A percentile compares a stretch with the other conserved stretches of the same genome.
Conservation (phyloP, 1,140 invertebrate species). For the Chlorops oryzae region DNA sequence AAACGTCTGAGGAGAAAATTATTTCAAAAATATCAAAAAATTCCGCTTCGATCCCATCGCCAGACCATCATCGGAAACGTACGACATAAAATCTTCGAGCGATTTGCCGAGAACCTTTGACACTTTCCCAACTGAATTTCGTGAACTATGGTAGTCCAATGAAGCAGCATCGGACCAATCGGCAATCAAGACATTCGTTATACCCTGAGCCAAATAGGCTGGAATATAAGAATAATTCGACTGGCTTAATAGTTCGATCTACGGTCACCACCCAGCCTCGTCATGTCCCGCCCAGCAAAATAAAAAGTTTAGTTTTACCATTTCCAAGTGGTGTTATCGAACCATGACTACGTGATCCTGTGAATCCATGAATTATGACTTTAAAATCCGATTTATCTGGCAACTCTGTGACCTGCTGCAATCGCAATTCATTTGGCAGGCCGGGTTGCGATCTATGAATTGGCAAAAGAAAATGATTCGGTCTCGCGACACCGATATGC, state of each 20-base stretch:
- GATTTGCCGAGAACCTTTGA: conserved; percentile 19
- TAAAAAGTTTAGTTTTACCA: too few relatives aligned
- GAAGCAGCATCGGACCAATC: conserved; percentile 37
- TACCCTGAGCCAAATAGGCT: conserved; percentile 37
- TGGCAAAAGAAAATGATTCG: not conserved
- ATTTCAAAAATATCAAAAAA: not conserved
- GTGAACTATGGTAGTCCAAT: conserved; percentile 31
- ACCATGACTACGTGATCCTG: conserved; percentile 30
- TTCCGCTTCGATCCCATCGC: too few relatives aligned
- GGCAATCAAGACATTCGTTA: conserved; percentile 28
- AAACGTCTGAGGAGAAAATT: not conserved
- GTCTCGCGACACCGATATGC: too few relatives aligned
- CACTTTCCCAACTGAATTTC: conserved; percentile 24
- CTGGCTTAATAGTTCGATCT: not conserved
- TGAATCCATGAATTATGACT: conserved; percentile 37
- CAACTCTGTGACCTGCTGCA: conserved; percentile 22
- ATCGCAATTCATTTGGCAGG: not conserved
- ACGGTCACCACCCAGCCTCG: not conserved
- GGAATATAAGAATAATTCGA: not conserved
- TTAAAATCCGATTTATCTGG: conserved; percentile 20
- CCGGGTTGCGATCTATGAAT: conserved; percentile 1
- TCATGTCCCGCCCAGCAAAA: too few relatives aligned
- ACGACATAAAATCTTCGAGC: conserved; percentile 27
- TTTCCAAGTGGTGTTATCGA: conserved; percentile 35
- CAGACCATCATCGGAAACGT: not conserved